Conservation (phyloP, 2,113 vertebrate species). For the Vanacampus margaritifer region DNA sequence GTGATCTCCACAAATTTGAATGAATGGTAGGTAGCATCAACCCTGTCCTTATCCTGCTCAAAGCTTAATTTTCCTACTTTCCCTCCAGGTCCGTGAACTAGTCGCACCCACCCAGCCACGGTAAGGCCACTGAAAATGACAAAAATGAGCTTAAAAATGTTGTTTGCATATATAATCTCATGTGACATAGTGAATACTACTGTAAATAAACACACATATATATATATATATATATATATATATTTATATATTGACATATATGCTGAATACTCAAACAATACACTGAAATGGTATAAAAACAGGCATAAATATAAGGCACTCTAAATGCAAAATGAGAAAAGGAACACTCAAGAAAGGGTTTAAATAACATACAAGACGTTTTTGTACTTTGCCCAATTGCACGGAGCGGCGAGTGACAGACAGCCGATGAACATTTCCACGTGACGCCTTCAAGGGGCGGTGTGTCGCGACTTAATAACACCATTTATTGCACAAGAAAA, state of each 20-base stretch:
- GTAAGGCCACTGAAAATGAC: conserved; percentile 73
- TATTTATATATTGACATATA: conserved; percentile 60
- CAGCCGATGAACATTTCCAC: background rate
- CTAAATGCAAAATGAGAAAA: conserved; percentile 94
- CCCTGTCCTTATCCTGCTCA: background rate
- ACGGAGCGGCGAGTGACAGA: conserved; percentile 30
- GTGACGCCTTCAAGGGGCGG: background rate
- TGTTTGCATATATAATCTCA: conserved; percentile 81
- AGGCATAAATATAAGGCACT: conserved; percentile 99
- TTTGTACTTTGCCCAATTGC: conserved; percentile 88
- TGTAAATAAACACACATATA: conserved; percentile 49
- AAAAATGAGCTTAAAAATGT: conserved; percentile 63
- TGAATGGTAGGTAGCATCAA: background rate
- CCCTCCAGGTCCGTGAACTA: background rate
- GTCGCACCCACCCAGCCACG: conserved; percentile 54
- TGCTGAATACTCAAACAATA: conserved; percentile 77
- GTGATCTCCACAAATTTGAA: background rate
- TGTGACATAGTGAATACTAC: conserved; percentile 9
- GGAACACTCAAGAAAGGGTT: conserved; percentile 61
- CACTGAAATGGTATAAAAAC: conserved; percentile 88
- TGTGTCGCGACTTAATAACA: conserved; percentile 78
- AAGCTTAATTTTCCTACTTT: background rate
- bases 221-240: conserved; percentile 43
- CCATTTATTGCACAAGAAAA: conserved; percentile 96
- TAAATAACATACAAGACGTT: conserved; percentile 51